Base-by-base conservation (phyloP, 2,888 invertebrate genomes). In the Apotomis turbidana region DNA sequence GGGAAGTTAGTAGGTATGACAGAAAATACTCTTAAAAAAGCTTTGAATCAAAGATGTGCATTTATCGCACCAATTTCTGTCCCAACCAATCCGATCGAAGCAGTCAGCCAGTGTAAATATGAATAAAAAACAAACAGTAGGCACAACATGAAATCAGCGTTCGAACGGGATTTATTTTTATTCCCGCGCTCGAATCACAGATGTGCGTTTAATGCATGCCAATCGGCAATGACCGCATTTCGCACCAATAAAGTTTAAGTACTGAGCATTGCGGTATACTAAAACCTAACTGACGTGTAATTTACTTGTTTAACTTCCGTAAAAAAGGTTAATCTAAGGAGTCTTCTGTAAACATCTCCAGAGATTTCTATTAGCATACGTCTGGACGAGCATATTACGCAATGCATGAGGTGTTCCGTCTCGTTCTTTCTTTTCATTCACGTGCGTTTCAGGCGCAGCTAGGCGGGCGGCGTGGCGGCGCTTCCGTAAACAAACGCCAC, bases 401-500 rank as follows among this genome's bases (percentile, higher is more conserved):
- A 68, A 71, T 36, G 58, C 36, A 9, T 46, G 61, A 15, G 46
- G 41, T 61, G 52, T 76, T 79, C 75, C 76, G 76, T 78, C 77
- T 81, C 67, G 78, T 71, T 70, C 69, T 76, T 71, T 70, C 69
- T 76, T 71, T 81, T 79, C 85, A 85, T 86, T 87, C 84, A 85
- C 78, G 78, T 81, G 77, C 78, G 79, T 73, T 49, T 49, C 49
- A 73, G 74, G 68, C 68, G 58, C 51, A 67, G 71, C 77, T 71
- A 78, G 70, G 77, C 75, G 73, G 70, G 77, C 78, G 80, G 78
- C 79, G 80, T 78, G 76, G 77, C 78, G 76, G 81, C 79, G 78
- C 78, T 85, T 86, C 85, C 84, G 83, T 85, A 86, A 86, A 84
- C 79, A 83, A 67, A 71, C 46, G 60, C 66, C 74, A 75, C 78